Conservation (phyloP, 2,888 invertebrate genomes). For the Dynastes tityus region DNA sequence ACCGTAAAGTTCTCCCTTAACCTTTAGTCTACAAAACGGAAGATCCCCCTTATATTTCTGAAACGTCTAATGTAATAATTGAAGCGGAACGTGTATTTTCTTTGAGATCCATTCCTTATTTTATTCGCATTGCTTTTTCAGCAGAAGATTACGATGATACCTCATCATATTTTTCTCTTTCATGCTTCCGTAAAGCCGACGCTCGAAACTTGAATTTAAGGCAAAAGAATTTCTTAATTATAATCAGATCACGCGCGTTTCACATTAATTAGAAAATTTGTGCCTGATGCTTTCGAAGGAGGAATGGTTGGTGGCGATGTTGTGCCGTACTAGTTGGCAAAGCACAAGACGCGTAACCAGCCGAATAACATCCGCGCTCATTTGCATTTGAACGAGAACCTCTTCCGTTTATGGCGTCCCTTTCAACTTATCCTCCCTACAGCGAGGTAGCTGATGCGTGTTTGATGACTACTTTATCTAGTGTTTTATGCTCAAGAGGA, state of each 20-base stretch:
- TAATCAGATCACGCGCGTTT: conserved; percentile 62
- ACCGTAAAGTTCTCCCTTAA: too few relatives aligned
- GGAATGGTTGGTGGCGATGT: conserved; percentile 34
- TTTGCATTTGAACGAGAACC: conserved; percentile 57
- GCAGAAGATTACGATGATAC: neutral
- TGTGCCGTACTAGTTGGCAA: neutral
- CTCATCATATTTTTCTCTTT: conserved; percentile 20
- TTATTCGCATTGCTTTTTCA: conserved; percentile 1
- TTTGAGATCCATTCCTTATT: neutral
- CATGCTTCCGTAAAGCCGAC: conserved; percentile 6
- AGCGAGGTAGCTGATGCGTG: conserved; percentile 59
- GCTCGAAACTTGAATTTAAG: conserved; percentile 3
- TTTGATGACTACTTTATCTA: conserved; percentile 58
- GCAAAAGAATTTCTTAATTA: conserved; percentile 56
- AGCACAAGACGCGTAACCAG: conserved; percentile 16
- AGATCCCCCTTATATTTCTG: too few relatives aligned
- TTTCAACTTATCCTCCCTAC: conserved; percentile 55
- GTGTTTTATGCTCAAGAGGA: conserved; percentile 35
- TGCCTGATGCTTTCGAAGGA: conserved; percentile 40
- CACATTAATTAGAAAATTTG: conserved; percentile 59
- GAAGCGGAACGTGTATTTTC: neutral
- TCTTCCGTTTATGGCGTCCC: conserved; percentile 58
- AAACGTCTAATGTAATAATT: neutral
- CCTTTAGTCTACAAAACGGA: too few relatives aligned
- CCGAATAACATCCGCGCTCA: conserved; percentile 51